Evolutionary conservation across 1,140 invertebrate species (phyloP).

Genomic region (Lerema accius): DNA sequence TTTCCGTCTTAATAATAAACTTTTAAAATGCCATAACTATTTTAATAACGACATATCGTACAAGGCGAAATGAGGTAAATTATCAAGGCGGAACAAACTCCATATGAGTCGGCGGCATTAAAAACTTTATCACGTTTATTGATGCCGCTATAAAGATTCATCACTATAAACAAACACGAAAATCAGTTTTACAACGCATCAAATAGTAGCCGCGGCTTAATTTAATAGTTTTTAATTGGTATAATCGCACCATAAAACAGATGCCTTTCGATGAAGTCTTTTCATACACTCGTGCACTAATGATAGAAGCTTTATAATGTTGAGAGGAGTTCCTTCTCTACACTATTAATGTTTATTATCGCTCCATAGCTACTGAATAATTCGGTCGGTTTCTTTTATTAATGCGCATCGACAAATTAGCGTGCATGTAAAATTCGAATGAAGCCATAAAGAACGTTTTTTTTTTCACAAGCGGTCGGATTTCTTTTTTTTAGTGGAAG

Average conservation of each 20-base stretch:
- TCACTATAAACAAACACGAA: conserved; percentile 77
- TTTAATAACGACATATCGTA: conserved; percentile 7
- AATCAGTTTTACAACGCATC: conserved; percentile 64
- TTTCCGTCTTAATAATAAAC: neutral
- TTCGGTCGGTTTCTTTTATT: conserved; percentile 72
- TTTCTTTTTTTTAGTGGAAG: conserved; percentile 70
- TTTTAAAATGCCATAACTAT: conserved; percentile 1
- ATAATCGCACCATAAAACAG: conserved; percentile 71
- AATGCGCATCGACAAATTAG: conserved; percentile 77
- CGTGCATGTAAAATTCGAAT: conserved; percentile 78
- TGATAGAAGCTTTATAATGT: conserved; percentile 50
- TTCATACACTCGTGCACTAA: conserved; percentile 62
- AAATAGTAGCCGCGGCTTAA: conserved; percentile 71
- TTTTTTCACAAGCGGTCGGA: conserved; percentile 50
- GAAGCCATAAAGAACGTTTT: conserved; percentile 69
- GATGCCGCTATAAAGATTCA: conserved; percentile 57
- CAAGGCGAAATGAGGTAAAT: conserved; percentile 9
- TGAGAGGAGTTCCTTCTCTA: conserved; percentile 54
- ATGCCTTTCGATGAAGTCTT: conserved; percentile 63
- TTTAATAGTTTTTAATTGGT: conserved; percentile 81
- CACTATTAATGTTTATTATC: conserved; percentile 74
- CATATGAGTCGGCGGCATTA: conserved; percentile 21
- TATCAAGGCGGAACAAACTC: conserved; percentile 21
- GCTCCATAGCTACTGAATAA: conserved; percentile 75
- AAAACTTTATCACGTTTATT: conserved; percentile 51